Conservation (phyloP, 2,113 vertebrate species). For the Entomyzon cyanotis region DNA sequence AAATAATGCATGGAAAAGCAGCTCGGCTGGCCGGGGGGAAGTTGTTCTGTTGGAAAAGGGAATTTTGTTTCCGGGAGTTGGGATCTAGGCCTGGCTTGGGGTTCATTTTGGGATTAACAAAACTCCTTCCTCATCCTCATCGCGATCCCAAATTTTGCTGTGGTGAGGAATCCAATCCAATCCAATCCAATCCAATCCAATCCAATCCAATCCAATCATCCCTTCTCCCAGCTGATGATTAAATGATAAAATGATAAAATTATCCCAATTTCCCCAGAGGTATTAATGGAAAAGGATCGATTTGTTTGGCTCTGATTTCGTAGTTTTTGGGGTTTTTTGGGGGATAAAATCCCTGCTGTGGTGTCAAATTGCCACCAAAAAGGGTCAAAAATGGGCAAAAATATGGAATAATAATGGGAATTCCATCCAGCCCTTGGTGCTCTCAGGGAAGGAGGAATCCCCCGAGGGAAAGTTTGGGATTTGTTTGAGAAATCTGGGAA, state of each 20-base stretch:
- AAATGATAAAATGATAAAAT: conserved; percentile 25
- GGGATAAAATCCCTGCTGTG: background rate
- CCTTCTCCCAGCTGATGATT: background rate
- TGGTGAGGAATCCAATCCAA: background rate
- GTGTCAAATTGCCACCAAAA: too few species aligned
- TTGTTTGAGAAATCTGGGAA: background rate
- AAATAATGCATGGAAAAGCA: conserved; percentile 15
- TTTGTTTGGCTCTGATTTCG: conserved; percentile 21
- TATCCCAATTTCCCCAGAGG: background rate
- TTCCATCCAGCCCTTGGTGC: background rate
- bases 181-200: background rate
- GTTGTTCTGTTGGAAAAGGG: background rate
- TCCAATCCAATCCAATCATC: background rate
- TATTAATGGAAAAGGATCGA: conserved; percentile 48
- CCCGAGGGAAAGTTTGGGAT: background rate
- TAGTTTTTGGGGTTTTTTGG: background rate
- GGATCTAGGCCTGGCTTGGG: background rate
- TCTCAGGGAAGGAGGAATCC: background rate
- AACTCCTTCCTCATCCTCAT: background rate
- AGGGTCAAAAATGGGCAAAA: background rate
- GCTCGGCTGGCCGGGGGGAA: background rate
- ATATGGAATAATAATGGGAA: background rate
- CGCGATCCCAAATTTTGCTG: background rate
- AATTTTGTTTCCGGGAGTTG: background rate
- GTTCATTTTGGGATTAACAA: background rate